A percentile compares a stretch with the other conserved stretches of the same genome.
phyloP scores from a whole-genome alignment of 2,113 vertebrate genomes.

The Carassius carassius region DNA sequence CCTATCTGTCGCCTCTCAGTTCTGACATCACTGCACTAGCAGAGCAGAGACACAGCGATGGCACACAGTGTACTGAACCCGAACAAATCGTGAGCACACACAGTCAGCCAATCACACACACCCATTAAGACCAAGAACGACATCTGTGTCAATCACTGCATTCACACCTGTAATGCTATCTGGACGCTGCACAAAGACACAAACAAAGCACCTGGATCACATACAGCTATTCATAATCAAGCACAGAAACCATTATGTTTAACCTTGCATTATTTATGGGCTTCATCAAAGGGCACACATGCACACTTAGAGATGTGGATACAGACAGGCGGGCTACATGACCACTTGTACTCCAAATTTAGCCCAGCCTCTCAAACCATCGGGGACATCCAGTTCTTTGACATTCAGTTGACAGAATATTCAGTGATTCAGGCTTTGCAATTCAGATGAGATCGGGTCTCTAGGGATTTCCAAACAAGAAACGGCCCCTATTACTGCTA shows the following conservation, averaged over 20 bases:
- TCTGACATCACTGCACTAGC: conserved; percentile 61
- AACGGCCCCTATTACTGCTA: not conserved
- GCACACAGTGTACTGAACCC: conserved; percentile 63
- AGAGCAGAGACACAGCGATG: conserved; percentile 62
- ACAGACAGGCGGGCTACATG: conserved; percentile 21
- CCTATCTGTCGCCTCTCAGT: conserved; percentile 62
- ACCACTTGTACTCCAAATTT: not conserved
- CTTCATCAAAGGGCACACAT: conserved; percentile 38
- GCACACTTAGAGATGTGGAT: conserved; percentile 28
- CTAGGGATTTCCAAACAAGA: not conserved
- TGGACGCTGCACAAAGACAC: conserved; percentile 26
- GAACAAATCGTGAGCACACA: not conserved
- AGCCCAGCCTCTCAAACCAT: not conserved
- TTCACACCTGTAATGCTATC: conserved; percentile 41
- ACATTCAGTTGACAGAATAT: conserved; percentile 52
- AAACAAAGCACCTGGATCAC: conserved; percentile 31
- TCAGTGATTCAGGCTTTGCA: conserved; percentile 41
- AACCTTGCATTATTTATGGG: conserved; percentile 42
- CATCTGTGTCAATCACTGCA: conserved; percentile 6
- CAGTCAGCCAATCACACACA: conserved; percentile 1
- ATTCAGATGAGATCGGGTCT: conserved; percentile 57
- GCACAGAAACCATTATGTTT: conserved; percentile 29
- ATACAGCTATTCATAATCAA: conserved; percentile 26
- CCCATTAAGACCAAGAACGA: not conserved
- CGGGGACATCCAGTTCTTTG: conserved; percentile 27